phyloP scores from a whole-genome alignment of 2,888 invertebrate species.

The Hedychridium roseum region DNA sequence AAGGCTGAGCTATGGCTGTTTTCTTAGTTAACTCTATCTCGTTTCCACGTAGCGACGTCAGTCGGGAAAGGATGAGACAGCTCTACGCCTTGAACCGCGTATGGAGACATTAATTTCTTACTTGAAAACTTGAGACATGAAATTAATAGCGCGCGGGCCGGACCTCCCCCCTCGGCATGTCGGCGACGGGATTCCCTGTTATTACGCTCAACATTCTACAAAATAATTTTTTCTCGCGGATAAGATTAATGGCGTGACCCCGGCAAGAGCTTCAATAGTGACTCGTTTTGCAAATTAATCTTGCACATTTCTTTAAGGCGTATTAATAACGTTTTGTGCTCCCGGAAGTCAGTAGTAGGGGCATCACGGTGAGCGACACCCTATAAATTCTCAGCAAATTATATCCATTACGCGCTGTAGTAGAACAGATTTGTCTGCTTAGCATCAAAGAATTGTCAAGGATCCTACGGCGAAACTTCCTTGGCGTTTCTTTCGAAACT shows the following conservation, averaged over 20 bases:
- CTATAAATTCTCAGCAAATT: conserved; percentile 28
- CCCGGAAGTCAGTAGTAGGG: conserved; percentile 11
- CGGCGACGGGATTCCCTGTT: conserved; percentile 53
- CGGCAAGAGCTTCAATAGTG: conserved; percentile 50
- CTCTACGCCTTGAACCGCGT: conserved; percentile 24
- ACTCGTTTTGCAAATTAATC: conserved; percentile 56
- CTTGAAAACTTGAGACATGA: conserved; percentile 47
- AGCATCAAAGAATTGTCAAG: too few species aligned
- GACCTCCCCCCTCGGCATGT: conserved; percentile 43
- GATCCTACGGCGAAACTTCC: too few species aligned
- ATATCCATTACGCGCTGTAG: too few species aligned
- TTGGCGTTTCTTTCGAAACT: too few species aligned
- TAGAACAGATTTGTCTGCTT: too few species aligned
- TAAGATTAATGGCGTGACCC: conserved; percentile 52
- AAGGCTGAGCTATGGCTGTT: too few species aligned
- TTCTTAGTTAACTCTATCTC: too few species aligned
- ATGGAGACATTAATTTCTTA: conserved; percentile 47
- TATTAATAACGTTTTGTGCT: conserved; percentile 47
- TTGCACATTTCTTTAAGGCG: conserved; percentile 53
- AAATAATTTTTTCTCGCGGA: conserved; percentile 52
- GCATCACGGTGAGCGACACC: conserved; percentile 3
- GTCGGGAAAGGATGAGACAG: conserved; percentile 9
- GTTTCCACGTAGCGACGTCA: too few species aligned
- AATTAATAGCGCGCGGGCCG: conserved; percentile 49
- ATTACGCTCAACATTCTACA: conserved; percentile 54